Evolutionary conservation across 2,113 vertebrate genomes (phyloP), one percentile per base, ranked within the genome.

Genomic region (Psittacara wagleri): DNA sequence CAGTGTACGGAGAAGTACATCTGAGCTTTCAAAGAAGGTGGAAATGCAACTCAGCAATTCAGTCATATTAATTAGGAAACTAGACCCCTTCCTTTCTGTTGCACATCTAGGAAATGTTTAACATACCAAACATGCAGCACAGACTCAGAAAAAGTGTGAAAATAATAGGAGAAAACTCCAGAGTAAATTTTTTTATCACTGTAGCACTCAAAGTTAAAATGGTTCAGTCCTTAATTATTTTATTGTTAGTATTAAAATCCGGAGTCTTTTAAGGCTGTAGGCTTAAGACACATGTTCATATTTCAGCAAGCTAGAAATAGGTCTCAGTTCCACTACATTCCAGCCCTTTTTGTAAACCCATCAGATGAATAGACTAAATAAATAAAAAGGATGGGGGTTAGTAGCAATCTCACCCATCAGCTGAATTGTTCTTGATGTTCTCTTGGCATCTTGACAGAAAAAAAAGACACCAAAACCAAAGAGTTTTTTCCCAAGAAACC

Each of bases 91-190:
- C 12, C 15, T 64, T 90, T 68, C 44, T 73, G 9, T 13, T 79
- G 29, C 6, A 57, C 5, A 2, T 1, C 2, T 7, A 43, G 17
- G 59, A 88, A 87, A 69, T 2, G 35, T 49, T 76, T 29, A n/a
- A 23, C 2, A 1, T 11, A 3, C 14, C 43, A 33, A 70, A 67
- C 10, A 4, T 9, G 15, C 3, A 49, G 15, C 1, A 1, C 6
- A 83, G 13, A 66, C 12, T 6, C 37, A 28, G 5, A 70, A 28
- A 39, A 54, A 51, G 8, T 24, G 4, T 33, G 13, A 70, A 82
- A 85, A 70, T 17, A 73, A 16, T 10, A 8, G 4, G 6, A 57
- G 25, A 54, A 44, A 44, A 57, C 7, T 43, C 23, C 6, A 28
- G 1, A 10, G 13, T 11, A 51, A 63, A 27, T 3, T 16, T 29